These are phyloP conservation scores for Stercorarius parasiticus DNA, from an alignment of 2,113 vertebrate species.

Conservation along the genomic window DNA sequence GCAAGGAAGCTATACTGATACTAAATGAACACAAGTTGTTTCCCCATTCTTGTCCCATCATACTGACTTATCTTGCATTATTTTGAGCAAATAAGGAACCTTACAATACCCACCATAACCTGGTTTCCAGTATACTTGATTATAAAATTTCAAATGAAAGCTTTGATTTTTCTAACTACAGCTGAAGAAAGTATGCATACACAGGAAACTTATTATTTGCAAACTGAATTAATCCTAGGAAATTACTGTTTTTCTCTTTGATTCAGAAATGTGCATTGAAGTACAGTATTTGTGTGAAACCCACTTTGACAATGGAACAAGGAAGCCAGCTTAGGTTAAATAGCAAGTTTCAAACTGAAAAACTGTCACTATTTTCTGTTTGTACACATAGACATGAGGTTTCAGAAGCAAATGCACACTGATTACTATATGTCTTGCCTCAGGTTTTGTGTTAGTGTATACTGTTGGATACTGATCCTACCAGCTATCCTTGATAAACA, in stretches of 20 bases:
- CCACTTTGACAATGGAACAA: not conserved
- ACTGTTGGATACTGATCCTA: slow-evolving; percentile 13
- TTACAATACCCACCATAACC: not conserved
- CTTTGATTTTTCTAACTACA: not conserved
- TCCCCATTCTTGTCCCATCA: not conserved
- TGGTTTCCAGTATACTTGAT: not conserved
- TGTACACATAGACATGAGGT: not conserved
- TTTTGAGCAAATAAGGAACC: not conserved
- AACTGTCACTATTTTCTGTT: not conserved
- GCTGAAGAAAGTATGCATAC: not conserved
- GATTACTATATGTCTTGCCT: not conserved
- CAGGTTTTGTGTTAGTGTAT: not conserved
- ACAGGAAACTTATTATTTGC: not conserved
- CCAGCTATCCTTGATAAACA: slow-evolving; percentile 6
- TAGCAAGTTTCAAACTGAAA: not conserved
- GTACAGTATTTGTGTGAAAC: not conserved
- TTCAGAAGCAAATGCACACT: not conserved
- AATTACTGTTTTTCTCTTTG: not conserved
- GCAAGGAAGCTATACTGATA: not conserved
- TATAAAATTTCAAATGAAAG: not conserved
- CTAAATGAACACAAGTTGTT: not conserved
- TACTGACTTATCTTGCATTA: not conserved
- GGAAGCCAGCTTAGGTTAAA: not conserved
- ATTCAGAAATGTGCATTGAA: not conserved
- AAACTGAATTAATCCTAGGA: not conserved